phyloP scores from a whole-genome alignment of 1,140 invertebrate genomes.

The Sinonovacula constricta region DNA sequence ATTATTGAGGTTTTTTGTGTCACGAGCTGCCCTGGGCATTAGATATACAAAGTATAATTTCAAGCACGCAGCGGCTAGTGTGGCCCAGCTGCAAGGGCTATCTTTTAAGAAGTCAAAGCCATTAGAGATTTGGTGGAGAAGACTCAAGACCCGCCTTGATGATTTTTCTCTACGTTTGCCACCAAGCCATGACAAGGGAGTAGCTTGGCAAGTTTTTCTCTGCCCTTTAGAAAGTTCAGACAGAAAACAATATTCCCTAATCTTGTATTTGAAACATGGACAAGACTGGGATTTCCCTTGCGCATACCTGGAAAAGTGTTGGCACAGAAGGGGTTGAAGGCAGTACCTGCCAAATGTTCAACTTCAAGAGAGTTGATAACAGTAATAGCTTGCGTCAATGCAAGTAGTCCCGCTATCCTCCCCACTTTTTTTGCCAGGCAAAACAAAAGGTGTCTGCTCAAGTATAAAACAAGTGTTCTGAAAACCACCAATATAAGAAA shows the following conservation, averaged over 20 bases:
- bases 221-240: not conserved
- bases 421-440: slow-evolving; percentile 3
- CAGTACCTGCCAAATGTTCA: slow-evolving; percentile 1
- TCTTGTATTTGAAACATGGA: slow-evolving; percentile 36
- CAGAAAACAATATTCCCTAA: not conserved
- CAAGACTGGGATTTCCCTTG: slow-evolving; percentile 8
- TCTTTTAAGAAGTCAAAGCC: not conserved
- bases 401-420: not conserved
- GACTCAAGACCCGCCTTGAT: not conserved
- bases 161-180: not conserved
- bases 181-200: slow-evolving; percentile 11
- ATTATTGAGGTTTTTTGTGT: no score
- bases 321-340: slow-evolving; percentile 18
- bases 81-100: not conserved
- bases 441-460: slow-evolving; percentile 12
- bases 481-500: not conserved
- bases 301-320: slow-evolving; percentile 23
- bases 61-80: not conserved
- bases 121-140: slow-evolving; percentile 13
- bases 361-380: slow-evolving; percentile 17
- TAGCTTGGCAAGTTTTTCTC: slow-evolving; percentile 1
- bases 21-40: not conserved
- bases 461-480: not conserved
- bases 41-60: slow-evolving; percentile 25
- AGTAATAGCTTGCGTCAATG: slow-evolving; percentile 18